Evolutionary conservation across 2,113 vertebrate genomes (phyloP), one percentile per base, ranked within the genome.

Genomic region (Crocuta crocuta): DNA sequence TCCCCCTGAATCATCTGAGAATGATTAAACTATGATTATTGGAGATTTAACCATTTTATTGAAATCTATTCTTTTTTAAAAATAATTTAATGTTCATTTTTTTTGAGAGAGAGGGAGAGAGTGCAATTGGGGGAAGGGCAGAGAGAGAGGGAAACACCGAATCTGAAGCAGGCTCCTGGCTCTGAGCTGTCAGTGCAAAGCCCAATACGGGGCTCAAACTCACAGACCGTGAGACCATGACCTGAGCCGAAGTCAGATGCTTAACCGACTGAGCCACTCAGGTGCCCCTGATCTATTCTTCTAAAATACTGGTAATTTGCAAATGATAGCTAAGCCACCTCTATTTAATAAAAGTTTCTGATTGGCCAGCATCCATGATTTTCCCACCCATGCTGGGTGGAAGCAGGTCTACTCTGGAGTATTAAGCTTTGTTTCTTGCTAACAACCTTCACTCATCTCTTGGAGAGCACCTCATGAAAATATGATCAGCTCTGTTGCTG

Each of bases 1-100:
- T 80, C 65, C 88, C 97, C 97, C 83, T 81, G 96, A 97, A 24
- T 84, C 87, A 96, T 81, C 88, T 45, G 61, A 93, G 92, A 80
- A 96, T 90, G 79, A 68, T 9, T 48, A 91, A 93, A 71, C 53
- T 84, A 89, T n/a, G 24, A 55, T 66, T 71, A 79, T 74, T 15
- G 95, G 50, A 58, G 28, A 84, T 97, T 92, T n/a, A 55, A 73
- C 81, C 71, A 92, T 65, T 65, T 76, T 61, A 39, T 39, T 94
- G 31, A 10, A 13, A 71, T 73, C 10, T 48, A 15, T 53, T 61
- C 31, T 83, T 13, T 50, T 50, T 50, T 12, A 50, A 55, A 61
- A 61, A 9, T 3, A 23, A 23, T 61, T 61, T 61, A 61, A 23
- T 9, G 21, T 61, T 61, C 23, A 23, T 61, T 61, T 61, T 23